Evolutionary conservation across 2,113 vertebrate genomes (phyloP), one percentile per base, ranked within the genome.

Genomic region (Aix galericulata): DNA sequence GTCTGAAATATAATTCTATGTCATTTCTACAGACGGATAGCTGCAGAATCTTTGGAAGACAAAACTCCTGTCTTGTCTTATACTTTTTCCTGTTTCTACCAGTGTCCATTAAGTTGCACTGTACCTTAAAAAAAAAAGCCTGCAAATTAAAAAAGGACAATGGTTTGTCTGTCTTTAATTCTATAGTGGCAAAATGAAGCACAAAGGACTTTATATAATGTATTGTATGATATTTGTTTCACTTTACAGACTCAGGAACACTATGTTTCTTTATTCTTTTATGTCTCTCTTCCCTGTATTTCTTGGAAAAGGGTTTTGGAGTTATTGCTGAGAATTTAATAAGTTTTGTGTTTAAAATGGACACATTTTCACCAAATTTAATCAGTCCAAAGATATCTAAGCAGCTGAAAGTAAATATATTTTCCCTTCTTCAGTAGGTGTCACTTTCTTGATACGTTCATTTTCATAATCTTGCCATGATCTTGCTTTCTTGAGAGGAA

Each of bases 291-390:
- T 48, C 42, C 40, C 31, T 86, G 76, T 90, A 27, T 91, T 93
- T 97, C 85, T 95, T 95, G 95, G 96, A 89, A 95, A 95, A 90
- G 16, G 6, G 56, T 91, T 60, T 22, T 86, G 34, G 26, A 91
- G 17, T 42, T 75, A 40, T 56, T 91, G 72, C 76, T 88, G 63
- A 71, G 59, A 89, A 46, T 91, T 85, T 91, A 88, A 71, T 80
- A 71, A 18, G 31, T 29, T 82, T 78, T 91, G n/a, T 92, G 71
- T 82, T 94, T 93, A 40, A 95, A 93, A 80, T 72, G 9, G 77
- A 86, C 27, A 21, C 13, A 55, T 90, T 86, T 93, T 88, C 42
- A 78, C 82, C 83, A 89, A 87, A 90, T 88, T 91, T 92, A 25
- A 42, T 86, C 60, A 38, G 31, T 77, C 42, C 52, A 75, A 94